phyloP scores from a whole-genome alignment of 2,888 invertebrate genomes.

The Adela reaumurella region DNA sequence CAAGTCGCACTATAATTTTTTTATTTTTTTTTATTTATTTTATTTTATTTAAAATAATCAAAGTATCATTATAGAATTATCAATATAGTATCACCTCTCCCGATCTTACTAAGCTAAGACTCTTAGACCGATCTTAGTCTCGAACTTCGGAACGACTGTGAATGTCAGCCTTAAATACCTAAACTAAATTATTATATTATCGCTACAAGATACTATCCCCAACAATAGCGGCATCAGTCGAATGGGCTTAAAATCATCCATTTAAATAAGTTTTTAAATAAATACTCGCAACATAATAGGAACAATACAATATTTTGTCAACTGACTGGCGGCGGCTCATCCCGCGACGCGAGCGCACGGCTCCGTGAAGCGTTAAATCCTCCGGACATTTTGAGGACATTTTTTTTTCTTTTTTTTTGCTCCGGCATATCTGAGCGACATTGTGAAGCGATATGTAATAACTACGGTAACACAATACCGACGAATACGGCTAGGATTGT shows the following conservation, averaged over 20 bases:
- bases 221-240: slow-evolving; percentile 43
- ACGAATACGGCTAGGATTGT: slow-evolving; percentile 54
- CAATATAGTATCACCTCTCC: too few species aligned
- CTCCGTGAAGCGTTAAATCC: slow-evolving; percentile 57
- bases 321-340: slow-evolving; percentile 42
- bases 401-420: slow-evolving; percentile 54
- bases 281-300: slow-evolving; percentile 53
- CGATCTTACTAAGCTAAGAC: too few species aligned
- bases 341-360: slow-evolving; percentile 45
- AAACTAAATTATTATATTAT: too few species aligned
- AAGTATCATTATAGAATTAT: too few species aligned
- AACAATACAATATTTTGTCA: slow-evolving; percentile 58
- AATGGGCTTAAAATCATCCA: slow-evolving; percentile 54
- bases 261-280: slow-evolving; percentile 58
- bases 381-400: slow-evolving; percentile 52
- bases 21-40: too few species aligned
- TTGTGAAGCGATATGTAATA: slow-evolving; percentile 55
- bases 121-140: too few species aligned
- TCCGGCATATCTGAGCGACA: slow-evolving; percentile 55
- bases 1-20: too few species aligned
- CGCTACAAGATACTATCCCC: slow-evolving; percentile 3
- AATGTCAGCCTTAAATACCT: too few species aligned
- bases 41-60: too few species aligned
- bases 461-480: slow-evolving; percentile 53
- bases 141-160: too few species aligned